Evolutionary conservation across 2,797 vertebrate genomes (phyloP).

Genomic region (Melanotaenia maccullochi): DNA sequence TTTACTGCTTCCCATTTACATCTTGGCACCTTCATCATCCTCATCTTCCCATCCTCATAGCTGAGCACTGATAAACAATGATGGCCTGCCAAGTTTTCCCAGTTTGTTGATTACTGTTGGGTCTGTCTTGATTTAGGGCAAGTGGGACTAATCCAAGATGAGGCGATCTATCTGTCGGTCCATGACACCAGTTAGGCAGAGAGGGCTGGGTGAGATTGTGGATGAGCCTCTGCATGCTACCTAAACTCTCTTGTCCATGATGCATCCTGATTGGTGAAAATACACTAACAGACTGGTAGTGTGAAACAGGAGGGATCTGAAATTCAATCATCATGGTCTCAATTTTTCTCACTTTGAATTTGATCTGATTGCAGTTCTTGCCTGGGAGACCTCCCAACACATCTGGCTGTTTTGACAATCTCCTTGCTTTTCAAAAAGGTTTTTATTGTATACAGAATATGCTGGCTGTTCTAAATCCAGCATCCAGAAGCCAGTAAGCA

Average conservation of each 20-base stretch:
- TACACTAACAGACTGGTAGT: neutral
- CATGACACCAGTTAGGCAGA: constrained; percentile 40
- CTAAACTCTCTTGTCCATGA: constrained; percentile 1
- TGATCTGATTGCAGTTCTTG: neutral
- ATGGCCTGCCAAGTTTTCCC: constrained; percentile 67
- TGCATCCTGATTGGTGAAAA: constrained; percentile 23
- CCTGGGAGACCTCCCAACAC: neutral
- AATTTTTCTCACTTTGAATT: neutral
- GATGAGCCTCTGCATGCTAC: neutral
- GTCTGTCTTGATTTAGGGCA: constrained; percentile 68
- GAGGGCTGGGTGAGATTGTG: constrained; percentile 17
- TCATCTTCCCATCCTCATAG: constrained; percentile 62
- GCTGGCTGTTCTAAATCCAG: neutral
- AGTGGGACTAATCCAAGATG: constrained; percentile 69
- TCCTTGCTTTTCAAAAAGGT: neutral
- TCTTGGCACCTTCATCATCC: constrained; percentile 66
- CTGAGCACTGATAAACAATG: constrained; percentile 72
- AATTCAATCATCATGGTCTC: constrained; percentile 2
- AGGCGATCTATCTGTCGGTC: constrained; percentile 69
- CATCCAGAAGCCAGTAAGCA: neutral
- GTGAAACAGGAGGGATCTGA: constrained; percentile 11
- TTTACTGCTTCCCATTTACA: constrained; percentile 74
- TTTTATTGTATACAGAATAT: neutral
- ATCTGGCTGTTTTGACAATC: neutral
- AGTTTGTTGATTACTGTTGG: constrained; percentile 71